A percentile compares a stretch with the other conserved stretches of the same genome.
These are phyloP conservation scores for Gobio gobio DNA, from an alignment of 2,113 vertebrate species.

Conservation along the genomic window DNA sequence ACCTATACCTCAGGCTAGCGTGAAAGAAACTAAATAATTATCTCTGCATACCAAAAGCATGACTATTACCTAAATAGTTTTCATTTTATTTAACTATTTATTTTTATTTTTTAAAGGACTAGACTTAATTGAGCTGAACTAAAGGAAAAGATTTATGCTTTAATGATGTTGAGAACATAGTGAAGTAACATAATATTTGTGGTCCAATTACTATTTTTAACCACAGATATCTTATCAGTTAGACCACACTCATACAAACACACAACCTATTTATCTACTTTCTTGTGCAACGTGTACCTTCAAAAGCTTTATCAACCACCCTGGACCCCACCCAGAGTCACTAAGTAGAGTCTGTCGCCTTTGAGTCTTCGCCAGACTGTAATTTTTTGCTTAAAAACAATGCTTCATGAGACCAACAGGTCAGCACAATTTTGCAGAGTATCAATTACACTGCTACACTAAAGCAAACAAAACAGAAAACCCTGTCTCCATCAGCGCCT, in stretches of 20 bases:
- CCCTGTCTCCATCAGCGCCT: constrained; percentile 25
- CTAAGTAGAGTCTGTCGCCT: constrained; percentile 39
- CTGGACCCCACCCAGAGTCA: constrained; percentile 22
- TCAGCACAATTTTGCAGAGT: constrained; percentile 38
- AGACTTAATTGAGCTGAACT: background rate
- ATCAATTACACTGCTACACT: constrained; percentile 23
- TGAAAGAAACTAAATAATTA: background rate
- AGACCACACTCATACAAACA: constrained; percentile 36
- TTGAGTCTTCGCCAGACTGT: constrained; percentile 38
- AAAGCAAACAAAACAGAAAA: constrained; percentile 40
- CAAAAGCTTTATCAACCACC: constrained; percentile 28
- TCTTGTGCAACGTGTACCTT: constrained; percentile 19
- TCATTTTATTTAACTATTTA: background rate
- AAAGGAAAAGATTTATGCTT: background rate
- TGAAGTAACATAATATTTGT: constrained; percentile 11
- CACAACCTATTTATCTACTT: background rate
- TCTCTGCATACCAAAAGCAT: background rate
- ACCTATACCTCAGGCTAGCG: too few relatives aligned
- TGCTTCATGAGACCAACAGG: constrained; percentile 15
- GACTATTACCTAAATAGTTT: background rate
- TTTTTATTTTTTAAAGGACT: background rate
- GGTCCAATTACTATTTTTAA: constrained; percentile 24
- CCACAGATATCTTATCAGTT: constrained; percentile 24
- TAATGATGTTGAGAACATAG: background rate
- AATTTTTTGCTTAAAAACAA: constrained; percentile 43